A percentile compares a stretch with the other conserved stretches of the same genome.
phyloP scores from a whole-genome alignment of 2,888 invertebrate genomes.

The Buathra laborator region DNA sequence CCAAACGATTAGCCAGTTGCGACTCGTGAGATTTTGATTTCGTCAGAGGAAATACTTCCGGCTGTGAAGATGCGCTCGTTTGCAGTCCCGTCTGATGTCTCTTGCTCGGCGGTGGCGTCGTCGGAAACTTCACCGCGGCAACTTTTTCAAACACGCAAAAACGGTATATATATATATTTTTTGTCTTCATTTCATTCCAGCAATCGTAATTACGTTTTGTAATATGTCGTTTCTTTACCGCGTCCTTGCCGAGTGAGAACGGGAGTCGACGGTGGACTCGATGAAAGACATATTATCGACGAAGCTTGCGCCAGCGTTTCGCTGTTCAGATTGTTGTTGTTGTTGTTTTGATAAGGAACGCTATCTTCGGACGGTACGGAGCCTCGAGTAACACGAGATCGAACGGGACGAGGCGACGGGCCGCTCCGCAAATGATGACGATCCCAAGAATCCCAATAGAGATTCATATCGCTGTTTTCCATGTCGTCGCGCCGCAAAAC shows the following conservation, averaged over 20 bases:
- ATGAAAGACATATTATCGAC: conserved; percentile 86
- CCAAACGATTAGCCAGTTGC: conserved; percentile 90
- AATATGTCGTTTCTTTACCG: conserved; percentile 67
- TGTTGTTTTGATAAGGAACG: conserved; percentile 84
- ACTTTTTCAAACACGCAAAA: conserved; percentile 53
- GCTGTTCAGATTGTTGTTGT: conserved; percentile 82
- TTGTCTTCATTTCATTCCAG: conserved; percentile 9
- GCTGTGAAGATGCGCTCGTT: conserved; percentile 78
- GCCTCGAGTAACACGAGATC: conserved; percentile 86
- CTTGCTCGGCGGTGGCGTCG: conserved; percentile 93
- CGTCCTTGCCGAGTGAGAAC: conserved; percentile 76
- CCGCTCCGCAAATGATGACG: conserved; percentile 87
- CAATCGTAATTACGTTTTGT: conserved; percentile 8
- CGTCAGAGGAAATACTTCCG: conserved; percentile 88
- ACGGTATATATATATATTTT: background rate
- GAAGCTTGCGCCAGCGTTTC: conserved; percentile 84
- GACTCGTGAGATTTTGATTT: conserved; percentile 97
- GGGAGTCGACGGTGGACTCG: conserved; percentile 85
- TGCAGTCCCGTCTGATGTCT: conserved; percentile 89
- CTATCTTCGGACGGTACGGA: conserved; percentile 88
- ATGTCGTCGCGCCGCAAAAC: conserved; percentile 87
- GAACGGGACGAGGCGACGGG: conserved; percentile 86
- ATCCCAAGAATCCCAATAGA: conserved; percentile 99
- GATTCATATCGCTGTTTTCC: conserved; percentile 88
- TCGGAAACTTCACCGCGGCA: conserved; percentile 89